phyloP scores from a whole-genome alignment of 1,140 invertebrate genomes.

The Drosophila bifasciata region DNA sequence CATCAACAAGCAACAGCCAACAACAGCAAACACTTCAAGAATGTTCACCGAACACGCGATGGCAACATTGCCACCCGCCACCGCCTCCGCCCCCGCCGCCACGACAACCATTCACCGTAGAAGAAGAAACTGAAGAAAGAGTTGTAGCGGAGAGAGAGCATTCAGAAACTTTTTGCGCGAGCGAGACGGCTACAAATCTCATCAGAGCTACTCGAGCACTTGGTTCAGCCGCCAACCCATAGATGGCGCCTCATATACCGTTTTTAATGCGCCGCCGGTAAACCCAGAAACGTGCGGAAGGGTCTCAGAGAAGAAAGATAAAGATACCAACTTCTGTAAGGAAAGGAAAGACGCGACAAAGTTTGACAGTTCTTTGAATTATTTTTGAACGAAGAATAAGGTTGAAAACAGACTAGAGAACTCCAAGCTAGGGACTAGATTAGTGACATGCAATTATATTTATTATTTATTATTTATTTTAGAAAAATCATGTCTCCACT shows the following conservation, averaged over 20 bases:
- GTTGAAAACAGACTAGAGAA: conserved; percentile 28
- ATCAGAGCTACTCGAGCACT: not conserved
- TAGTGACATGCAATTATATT: too few relatives aligned
- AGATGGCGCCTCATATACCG: conserved; percentile 47
- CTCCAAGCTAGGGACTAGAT: too few relatives aligned
- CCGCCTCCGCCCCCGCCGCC: too few relatives aligned
- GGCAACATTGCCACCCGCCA: conserved; percentile 25
- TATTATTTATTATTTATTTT: too few relatives aligned
- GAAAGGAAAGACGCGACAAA: conserved; percentile 1
- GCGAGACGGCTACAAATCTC: conserved; percentile 6
- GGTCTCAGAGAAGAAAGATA: conserved; percentile 18
- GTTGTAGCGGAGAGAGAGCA: not conserved
- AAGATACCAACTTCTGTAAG: conserved; percentile 11
- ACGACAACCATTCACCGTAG: too few relatives aligned
- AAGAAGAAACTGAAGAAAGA: not conserved
- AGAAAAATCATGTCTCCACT: too few relatives aligned
- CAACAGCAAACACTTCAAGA: conserved; percentile 48
- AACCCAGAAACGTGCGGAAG: conserved; percentile 21
- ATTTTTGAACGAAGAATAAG: not conserved
- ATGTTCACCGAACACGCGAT: conserved; percentile 58
- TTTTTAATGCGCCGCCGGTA: conserved; percentile 17
- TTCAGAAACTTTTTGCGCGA: conserved; percentile 13
- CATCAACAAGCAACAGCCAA: conserved; percentile 29
- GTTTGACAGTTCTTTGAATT: conserved; percentile 37
- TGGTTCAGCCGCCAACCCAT: conserved; percentile 28